phyloP scores from a whole-genome alignment of 2,113 vertebrate species.

The Rhea americana region DNA sequence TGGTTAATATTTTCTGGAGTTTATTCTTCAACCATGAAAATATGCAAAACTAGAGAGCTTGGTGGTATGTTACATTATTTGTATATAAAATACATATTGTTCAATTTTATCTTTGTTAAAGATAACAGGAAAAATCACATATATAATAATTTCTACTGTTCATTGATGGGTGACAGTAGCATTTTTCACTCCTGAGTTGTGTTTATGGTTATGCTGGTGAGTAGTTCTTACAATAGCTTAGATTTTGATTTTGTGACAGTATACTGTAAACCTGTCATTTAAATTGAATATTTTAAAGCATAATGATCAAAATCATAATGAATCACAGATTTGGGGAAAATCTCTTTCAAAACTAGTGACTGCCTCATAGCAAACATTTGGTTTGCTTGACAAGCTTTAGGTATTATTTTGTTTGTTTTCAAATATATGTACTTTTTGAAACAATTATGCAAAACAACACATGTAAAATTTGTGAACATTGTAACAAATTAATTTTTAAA shows the following conservation, averaged over 20 bases:
- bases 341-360: not conserved
- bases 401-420: slow-evolving; percentile 1
- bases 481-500: not conserved
- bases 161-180: not conserved
- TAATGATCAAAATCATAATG: not conserved
- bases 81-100: not conserved
- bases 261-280: not conserved
- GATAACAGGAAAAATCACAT: not conserved
- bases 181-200: slow-evolving; percentile 41
- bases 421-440: not conserved
- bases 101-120: slow-evolving; percentile 18
- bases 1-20: slow-evolving; percentile 72
- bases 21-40: slow-evolving; percentile 68
- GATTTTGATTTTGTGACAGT: not conserved
- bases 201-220: slow-evolving; percentile 10
- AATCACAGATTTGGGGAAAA: not conserved
- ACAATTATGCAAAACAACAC: not conserved
- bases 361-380: slow-evolving; percentile 1
- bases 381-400: not conserved
- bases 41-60: slow-evolving; percentile 58
- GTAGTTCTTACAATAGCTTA: not conserved
- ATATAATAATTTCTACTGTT: not conserved
- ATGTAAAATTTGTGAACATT: not conserved
- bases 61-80: slow-evolving; percentile 39
- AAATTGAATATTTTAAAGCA: not conserved